These are phyloP conservation scores for human DNA, from an alignment of 2,113 vertebrate species.

Conservation along the genomic window DNA sequence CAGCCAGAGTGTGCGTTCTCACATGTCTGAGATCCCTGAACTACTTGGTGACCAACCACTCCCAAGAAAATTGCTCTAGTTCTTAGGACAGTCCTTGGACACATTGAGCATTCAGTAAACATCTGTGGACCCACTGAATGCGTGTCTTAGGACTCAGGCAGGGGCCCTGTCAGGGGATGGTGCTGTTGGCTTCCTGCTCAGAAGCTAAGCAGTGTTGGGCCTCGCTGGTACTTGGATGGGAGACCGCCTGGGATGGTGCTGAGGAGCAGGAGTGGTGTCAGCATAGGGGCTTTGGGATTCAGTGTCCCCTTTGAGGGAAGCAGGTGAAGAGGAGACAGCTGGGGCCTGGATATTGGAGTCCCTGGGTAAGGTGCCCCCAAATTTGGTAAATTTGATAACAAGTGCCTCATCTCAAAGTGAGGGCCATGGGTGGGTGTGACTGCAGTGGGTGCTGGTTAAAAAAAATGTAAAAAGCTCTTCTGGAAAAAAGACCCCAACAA, in stretches of 20 bases:
- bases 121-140: accelerated
- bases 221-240: too few relatives aligned
- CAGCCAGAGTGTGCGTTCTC: neutral
- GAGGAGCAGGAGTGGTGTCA: neutral
- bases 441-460: neutral
- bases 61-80: neutral
- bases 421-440: neutral
- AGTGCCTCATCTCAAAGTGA: neutral
- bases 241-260: neutral
- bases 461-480: too few relatives aligned
- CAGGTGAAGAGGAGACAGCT: neutral
- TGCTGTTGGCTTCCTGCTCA: neutral
- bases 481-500: too few relatives aligned
- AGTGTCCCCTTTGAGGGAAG: neutral
- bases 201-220: too few relatives aligned
- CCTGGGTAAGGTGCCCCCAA: neutral
- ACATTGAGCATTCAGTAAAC: neutral
- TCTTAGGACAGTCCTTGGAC: neutral
- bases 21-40: neutral
- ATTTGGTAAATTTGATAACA: too few relatives aligned
- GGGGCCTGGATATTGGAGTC: neutral
- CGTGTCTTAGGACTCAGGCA: neutral
- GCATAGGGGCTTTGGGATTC: neutral
- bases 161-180: neutral
- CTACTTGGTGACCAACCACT: neutral